Percentiles rank a stretch among this genome's conserved stretches.
Conservation (phyloP, 2,113 vertebrate genomes). For the Phalacrocorax brasilianus region DNA sequence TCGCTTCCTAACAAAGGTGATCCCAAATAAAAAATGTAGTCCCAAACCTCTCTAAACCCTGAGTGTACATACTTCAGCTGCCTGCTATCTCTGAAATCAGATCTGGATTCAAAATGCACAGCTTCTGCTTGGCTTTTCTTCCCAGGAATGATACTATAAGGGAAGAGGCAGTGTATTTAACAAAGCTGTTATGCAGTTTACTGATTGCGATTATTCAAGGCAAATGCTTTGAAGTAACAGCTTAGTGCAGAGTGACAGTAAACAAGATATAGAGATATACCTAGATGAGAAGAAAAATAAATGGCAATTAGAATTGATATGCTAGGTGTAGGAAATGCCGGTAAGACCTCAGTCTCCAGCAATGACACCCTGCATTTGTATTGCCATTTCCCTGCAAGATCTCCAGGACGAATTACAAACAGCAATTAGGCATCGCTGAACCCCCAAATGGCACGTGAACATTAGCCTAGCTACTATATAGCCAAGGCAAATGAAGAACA, state of each 20-base stretch:
- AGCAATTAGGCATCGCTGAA: background rate
- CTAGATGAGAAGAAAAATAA: slow-evolving; percentile 63
- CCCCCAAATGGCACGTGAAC: background rate
- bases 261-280: slow-evolving; percentile 67
- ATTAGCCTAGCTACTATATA: background rate
- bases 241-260: slow-evolving; percentile 62
- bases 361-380: background rate
- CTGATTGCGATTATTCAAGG: slow-evolving; percentile 61
- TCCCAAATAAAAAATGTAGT: background rate
- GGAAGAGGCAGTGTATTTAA: slow-evolving; percentile 35
- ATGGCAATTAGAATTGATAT: slow-evolving; percentile 60
- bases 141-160: slow-evolving; percentile 32
- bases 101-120: background rate
- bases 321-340: background rate
- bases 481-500: background rate
- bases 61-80: background rate
- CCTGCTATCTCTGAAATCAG: slow-evolving; percentile 54
- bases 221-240: slow-evolving; percentile 66
- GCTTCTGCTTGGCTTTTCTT: slow-evolving; percentile 43
- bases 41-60: background rate
- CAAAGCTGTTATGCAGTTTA: slow-evolving; percentile 58
- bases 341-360: background rate
- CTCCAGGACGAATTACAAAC: background rate
- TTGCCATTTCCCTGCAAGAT: background rate
- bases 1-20: background rate